Base-by-base conservation (phyloP, 1,140 invertebrate species). In the Cyclina sinensis region DNA sequence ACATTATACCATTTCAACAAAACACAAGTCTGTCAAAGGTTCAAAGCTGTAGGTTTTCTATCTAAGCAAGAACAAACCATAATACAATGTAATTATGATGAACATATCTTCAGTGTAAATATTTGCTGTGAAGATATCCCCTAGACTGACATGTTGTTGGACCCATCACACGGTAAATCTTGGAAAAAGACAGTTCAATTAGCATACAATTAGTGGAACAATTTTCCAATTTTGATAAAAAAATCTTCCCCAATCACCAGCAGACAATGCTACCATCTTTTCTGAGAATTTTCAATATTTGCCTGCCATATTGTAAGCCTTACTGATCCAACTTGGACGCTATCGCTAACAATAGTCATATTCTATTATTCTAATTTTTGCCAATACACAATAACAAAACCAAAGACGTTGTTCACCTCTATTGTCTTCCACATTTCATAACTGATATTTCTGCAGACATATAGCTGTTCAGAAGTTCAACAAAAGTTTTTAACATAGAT, bases 151-250 rank as follows among this genome's bases (percentile, higher is more conserved):
- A 43, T 43, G 4, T 43, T 43, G 43, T 43, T 43, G 43, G 43
- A 43, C 43, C 43, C 43, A n/a, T 62, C 57, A 27, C 57, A 62
- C 14, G 57, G 24, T 27, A 62, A 70, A 70, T 37, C 32, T 54
- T n/a, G 5, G 46, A 78, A 59, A 37, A 30, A 73, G 82, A 84
- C 82, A 84, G 84, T 14, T 24, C 84, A 86, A 86, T 86, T 86
- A 78, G 84, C 84, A 86, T 86, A 86, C 74, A 86, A 86, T 86
- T 86, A 86, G 70, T 54, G 3, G 30, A 30, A 48, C 84, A 76
- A 86, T 86, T 86, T 78, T 86, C 70, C 84, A 86, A 86, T 86
- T 86, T 86, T 57, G 84, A 86, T 86, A 86, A 76, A 86, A 84
- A 78, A 73, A 78, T 86, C 84, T 76, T 24, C 21, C 39, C 21